A percentile compares a stretch with the other conserved stretches of the same genome.
phyloP scores from a whole-genome alignment of 1,140 invertebrate genomes.

The Orchestia grillus region DNA sequence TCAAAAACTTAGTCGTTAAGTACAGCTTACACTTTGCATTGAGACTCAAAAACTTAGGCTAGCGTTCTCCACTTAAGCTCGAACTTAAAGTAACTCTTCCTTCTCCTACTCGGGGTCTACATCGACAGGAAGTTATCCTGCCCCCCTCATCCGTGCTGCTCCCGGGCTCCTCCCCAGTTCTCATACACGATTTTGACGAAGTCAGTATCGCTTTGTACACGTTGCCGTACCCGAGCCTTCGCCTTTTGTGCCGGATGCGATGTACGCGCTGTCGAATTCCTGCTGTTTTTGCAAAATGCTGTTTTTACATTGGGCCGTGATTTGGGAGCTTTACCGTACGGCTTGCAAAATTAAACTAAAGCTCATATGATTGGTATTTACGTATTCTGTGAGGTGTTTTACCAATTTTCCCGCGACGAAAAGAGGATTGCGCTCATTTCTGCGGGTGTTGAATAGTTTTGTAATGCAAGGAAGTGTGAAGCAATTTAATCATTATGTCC shows the following conservation, averaged over 20 bases:
- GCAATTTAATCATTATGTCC: neutral
- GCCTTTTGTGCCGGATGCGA: neutral
- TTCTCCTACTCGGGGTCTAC: neutral
- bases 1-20: too few relatives aligned
- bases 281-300: too few relatives aligned
- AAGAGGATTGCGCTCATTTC: neutral
- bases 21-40: too few relatives aligned
- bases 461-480: neutral
- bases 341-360: neutral
- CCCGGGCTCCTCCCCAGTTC: slow-evolving; percentile 7
- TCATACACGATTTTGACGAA: slow-evolving; percentile 51
- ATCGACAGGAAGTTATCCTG: slow-evolving; percentile 10
- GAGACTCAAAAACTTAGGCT: neutral
- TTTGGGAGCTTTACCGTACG: neutral
- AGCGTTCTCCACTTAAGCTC: neutral
- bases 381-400: neutral
- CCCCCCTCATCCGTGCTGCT: slow-evolving; percentile 16
- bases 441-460: neutral
- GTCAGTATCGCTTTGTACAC: neutral
- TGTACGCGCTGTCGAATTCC: neutral
- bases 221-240: neutral
- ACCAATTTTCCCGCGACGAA: neutral
- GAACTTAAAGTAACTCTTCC: neutral
- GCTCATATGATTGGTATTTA: neutral
- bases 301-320: neutral